Conservation (phyloP, 2,888 invertebrate genomes). For the Brachylomia viminalis region DNA sequence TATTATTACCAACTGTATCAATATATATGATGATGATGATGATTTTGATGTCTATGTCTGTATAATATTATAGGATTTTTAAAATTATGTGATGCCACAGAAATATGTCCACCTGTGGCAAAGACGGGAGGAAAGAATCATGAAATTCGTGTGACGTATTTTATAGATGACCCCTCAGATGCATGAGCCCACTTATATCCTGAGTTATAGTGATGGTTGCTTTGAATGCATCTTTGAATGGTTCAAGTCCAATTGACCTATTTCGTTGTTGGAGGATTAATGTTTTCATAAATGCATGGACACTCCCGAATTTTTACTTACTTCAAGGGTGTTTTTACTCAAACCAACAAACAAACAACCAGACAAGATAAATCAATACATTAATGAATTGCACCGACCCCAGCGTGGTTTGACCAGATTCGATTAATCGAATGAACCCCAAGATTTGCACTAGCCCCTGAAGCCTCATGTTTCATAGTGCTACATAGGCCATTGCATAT, state of each 20-base stretch:
- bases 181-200: conserved; percentile 15
- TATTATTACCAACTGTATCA: no score
- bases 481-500: no score
- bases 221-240: conserved; percentile 25
- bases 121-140: not conserved
- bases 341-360: conserved; percentile 10
- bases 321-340: conserved; percentile 13
- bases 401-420: no score
- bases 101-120: not conserved
- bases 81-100: not conserved
- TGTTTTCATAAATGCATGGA: conserved; percentile 5
- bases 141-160: not conserved
- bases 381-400: no score
- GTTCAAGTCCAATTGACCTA: conserved; percentile 26
- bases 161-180: not conserved
- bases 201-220: conserved; percentile 11
- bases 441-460: no score
- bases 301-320: not conserved
- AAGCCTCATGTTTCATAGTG: no score
- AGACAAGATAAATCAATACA: no score
- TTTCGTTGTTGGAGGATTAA: conserved; percentile 17
- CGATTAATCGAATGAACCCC: no score
- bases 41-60: no score
- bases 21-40: no score
- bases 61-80: not conserved